Percentiles rank a stretch among this genome's conserved stretches.
These are phyloP conservation scores for Onchidella celtica DNA, from an alignment of 2,888 invertebrate genomes.

Conservation along the genomic window DNA sequence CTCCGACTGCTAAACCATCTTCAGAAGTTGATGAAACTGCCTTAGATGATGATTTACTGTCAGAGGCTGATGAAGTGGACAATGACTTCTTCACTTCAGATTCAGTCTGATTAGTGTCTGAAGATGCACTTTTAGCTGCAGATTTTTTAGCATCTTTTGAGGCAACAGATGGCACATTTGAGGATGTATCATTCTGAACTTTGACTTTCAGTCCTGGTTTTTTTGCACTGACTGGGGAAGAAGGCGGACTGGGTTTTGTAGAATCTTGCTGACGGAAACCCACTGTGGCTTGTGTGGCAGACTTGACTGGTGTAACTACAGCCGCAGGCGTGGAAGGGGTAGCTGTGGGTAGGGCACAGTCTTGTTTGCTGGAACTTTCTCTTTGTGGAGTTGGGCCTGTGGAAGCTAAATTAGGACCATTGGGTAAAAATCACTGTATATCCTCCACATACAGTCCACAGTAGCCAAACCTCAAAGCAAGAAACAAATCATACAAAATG, in stretches of 20 bases:
- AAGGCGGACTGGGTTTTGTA: conserved; percentile 18
- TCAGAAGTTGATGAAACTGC: neutral
- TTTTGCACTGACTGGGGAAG: conserved; percentile 28
- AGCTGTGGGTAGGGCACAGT: neutral
- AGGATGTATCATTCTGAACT: neutral
- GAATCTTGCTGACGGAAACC: conserved; percentile 22
- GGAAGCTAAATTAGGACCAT: neutral
- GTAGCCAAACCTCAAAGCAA: too few relatives aligned
- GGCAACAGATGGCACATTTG: neutral
- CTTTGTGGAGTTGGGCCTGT: neutral
- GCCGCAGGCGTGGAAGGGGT: neutral
- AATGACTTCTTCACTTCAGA: neutral
- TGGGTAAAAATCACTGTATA: neutral
- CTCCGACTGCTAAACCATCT: neutral
- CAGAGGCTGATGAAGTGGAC: neutral
- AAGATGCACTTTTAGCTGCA: neutral
- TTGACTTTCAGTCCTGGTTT: conserved; percentile 37
- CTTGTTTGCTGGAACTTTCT: neutral
- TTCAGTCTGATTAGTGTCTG: neutral
- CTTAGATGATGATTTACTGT: neutral
- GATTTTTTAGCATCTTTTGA: conserved; percentile 14
- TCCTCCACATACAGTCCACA: too few relatives aligned
- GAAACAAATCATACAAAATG: too few relatives aligned
- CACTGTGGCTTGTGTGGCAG: conserved; percentile 28
- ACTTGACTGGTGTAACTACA: conserved; percentile 23